phyloP scores from a whole-genome alignment of 1,140 invertebrate species.

The Drosophila pectinifera region DNA sequence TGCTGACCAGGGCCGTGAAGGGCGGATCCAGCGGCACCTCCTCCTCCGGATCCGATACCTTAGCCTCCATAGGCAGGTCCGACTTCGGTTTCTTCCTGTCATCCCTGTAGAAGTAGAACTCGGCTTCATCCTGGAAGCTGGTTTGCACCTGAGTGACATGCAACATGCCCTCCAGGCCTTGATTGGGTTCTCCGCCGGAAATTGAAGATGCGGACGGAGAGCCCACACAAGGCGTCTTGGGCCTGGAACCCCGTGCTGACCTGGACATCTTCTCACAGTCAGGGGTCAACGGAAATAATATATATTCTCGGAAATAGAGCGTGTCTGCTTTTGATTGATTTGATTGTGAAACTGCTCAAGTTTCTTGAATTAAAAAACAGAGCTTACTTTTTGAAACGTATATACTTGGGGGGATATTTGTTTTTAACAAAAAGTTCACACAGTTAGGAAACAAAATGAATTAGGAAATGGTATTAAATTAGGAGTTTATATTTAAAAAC shows the following conservation, averaged over 20 bases:
- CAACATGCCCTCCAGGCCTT: constrained; percentile 15
- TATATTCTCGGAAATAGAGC: not conserved
- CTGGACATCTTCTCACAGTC: not conserved
- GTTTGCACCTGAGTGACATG: constrained; percentile 29
- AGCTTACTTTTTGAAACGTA: not conserved
- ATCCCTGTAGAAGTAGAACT: not conserved
- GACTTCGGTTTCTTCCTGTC: not conserved
- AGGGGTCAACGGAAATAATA: not conserved
- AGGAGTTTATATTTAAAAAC: no score
- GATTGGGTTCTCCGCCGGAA: constrained; percentile 4
- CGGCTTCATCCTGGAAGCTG: not conserved
- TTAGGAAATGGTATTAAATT: no score
- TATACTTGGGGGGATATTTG: no score
- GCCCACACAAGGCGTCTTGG: not conserved
- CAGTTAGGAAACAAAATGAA: no score
- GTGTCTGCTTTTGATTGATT: constrained; percentile 10
- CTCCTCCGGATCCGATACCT: not conserved
- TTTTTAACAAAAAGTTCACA: no score
- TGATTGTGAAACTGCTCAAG: not conserved
- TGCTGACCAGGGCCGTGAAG: constrained; percentile 30
- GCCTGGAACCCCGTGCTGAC: not conserved
- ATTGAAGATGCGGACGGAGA: constrained; percentile 17
- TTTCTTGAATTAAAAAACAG: not conserved
- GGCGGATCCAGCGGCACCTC: constrained; percentile 11
- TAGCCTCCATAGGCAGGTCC: not conserved